These are phyloP conservation scores for Agrochola macilenta DNA, from an alignment of 2,888 invertebrate species.

Conservation along the genomic window DNA sequence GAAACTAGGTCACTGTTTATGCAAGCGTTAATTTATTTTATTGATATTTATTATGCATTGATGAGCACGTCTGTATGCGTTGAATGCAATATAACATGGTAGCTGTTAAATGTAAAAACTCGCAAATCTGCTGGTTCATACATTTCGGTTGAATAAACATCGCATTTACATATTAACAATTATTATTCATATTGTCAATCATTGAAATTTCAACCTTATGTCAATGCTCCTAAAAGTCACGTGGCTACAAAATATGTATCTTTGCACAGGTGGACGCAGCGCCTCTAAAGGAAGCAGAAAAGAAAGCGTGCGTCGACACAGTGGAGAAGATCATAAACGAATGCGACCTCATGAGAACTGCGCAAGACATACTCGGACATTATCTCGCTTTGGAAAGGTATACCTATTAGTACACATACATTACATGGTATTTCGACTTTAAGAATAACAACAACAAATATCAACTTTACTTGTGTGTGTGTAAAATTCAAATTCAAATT, in stretches of 20 bases:
- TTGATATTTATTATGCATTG: too few species aligned
- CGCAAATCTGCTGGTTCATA: neutral
- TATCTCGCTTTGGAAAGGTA: slow-evolving; percentile 97
- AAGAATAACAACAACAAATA: neutral
- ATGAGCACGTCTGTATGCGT: too few species aligned
- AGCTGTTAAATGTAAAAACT: neutral
- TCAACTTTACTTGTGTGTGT: neutral
- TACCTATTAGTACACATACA: neutral
- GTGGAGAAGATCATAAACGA: slow-evolving; percentile 92
- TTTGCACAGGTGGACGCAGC: slow-evolving; percentile 75
- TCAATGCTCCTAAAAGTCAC: neutral
- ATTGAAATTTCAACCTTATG: neutral
- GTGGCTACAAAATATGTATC: neutral
- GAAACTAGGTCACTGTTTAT: too few species aligned
- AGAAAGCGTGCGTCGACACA: slow-evolving; percentile 70
- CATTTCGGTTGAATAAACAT: neutral
- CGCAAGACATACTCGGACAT: slow-evolving; percentile 95
- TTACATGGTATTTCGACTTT: neutral
- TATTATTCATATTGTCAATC: neutral
- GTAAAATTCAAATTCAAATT: too few species aligned
- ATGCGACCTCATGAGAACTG: slow-evolving; percentile 93
- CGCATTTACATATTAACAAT: neutral
- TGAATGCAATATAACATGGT: too few species aligned
- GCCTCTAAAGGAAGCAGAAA: slow-evolving; percentile 71
- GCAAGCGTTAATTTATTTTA: too few species aligned